Evolutionary conservation across 2,797 vertebrate species (phyloP).

Genomic region (Triplophysa bombifrons): DNA sequence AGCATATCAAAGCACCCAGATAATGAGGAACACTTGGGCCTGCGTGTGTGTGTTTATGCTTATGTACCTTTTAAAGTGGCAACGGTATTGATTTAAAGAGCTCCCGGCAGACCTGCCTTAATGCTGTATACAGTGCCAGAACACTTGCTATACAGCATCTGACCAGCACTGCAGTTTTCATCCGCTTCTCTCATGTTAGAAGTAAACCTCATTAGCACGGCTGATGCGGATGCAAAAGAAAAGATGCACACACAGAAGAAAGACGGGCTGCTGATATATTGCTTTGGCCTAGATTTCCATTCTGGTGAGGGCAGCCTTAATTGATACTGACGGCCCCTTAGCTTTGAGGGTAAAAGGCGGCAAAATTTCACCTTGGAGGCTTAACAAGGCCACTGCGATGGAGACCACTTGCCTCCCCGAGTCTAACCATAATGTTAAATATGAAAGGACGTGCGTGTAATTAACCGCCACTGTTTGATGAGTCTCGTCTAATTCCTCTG

Average conservation of each 20-base stretch:
- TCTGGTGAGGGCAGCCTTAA: constrained; percentile 40
- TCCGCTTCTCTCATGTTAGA: constrained; percentile 4
- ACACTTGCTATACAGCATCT: not conserved
- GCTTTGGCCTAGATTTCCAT: constrained; percentile 56
- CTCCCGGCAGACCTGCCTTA: constrained; percentile 13
- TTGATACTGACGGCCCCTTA: constrained; percentile 48
- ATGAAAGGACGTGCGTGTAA: constrained; percentile 38
- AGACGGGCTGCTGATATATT: constrained; percentile 50
- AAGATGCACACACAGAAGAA: constrained; percentile 43
- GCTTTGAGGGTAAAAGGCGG: constrained; percentile 44
- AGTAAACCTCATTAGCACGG: constrained; percentile 44
- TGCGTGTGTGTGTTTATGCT: constrained; percentile 25
- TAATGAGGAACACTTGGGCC: constrained; percentile 28
- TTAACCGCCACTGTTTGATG: constrained; percentile 47
- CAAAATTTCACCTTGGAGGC: constrained; percentile 47
- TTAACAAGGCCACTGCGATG: constrained; percentile 16
- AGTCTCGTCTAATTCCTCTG: constrained; percentile 47
- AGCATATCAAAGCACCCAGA: not conserved
- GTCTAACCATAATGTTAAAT: constrained; percentile 20
- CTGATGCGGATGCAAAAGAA: constrained; percentile 35
- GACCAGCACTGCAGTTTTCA: constrained; percentile 35
- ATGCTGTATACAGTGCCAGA: constrained; percentile 12
- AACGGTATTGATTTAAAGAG: constrained; percentile 26
- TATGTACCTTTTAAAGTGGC: constrained; percentile 39
- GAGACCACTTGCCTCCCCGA: constrained; percentile 7